Evolutionary conservation across 1,140 invertebrate genomes (phyloP).

Genomic region (Dendroctonus ponderosae): DNA sequence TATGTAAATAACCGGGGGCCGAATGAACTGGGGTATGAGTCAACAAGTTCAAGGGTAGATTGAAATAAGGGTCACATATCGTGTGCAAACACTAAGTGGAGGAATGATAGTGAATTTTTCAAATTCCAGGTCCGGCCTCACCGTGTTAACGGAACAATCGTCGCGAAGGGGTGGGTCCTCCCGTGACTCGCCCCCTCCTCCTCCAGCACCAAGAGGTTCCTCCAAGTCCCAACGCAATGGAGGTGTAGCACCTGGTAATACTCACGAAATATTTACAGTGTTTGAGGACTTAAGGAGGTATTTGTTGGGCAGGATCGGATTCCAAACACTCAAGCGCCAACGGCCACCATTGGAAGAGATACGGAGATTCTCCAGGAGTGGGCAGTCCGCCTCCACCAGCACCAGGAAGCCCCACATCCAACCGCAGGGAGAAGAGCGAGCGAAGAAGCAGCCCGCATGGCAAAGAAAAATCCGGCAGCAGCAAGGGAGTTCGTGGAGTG

Average conservation of each 20-base stretch:
- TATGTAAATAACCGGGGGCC: slow-evolving; percentile 9
- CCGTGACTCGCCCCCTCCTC: slow-evolving; percentile 35
- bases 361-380: slow-evolving; percentile 57
- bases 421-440: slow-evolving; percentile 48
- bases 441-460: slow-evolving; percentile 48
- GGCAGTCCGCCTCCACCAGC: slow-evolving; percentile 52
- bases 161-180: slow-evolving; percentile 36
- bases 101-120: slow-evolving; percentile 6
- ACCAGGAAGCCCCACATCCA: slow-evolving; percentile 53
- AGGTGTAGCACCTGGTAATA: neutral
- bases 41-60: slow-evolving; percentile 27
- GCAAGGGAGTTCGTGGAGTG: slow-evolving; percentile 55
- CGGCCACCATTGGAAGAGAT: slow-evolving; percentile 40
- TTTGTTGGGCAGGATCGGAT: slow-evolving; percentile 3
- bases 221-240: slow-evolving; percentile 34
- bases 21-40: slow-evolving; percentile 15
- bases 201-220: slow-evolving; percentile 36
- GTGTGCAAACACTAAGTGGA: neutral
- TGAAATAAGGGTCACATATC: slow-evolving; percentile 6
- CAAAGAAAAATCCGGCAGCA: slow-evolving; percentile 40
- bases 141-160: slow-evolving; percentile 42
- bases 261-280: neutral
- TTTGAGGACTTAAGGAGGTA: neutral
- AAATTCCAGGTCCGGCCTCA: slow-evolving; percentile 33
- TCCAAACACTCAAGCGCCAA: slow-evolving; percentile 17